These are phyloP conservation scores for Lasioglossum oenotherae DNA, from an alignment of 2,888 invertebrate species.

Conservation along the genomic window DNA sequence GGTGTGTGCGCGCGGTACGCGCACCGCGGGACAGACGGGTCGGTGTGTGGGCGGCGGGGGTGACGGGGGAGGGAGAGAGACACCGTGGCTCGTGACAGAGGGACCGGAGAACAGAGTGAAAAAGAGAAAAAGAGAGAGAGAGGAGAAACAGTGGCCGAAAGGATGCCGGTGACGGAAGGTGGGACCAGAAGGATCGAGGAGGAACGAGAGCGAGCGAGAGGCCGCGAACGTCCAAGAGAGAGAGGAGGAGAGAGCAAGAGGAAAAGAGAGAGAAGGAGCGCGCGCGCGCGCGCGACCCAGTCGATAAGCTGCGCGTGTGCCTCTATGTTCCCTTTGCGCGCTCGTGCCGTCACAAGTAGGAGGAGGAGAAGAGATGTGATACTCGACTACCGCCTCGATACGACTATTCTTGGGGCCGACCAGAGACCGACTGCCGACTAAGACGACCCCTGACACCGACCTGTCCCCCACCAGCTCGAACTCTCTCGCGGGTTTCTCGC, in stretches of 20 bases:
- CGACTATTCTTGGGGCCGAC: constrained; percentile 83
- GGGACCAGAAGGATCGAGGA: constrained; percentile 3
- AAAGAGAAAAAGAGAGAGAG: neutral
- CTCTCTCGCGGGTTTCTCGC: constrained; percentile 81
- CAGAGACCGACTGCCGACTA: constrained; percentile 83
- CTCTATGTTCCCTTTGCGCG: constrained; percentile 44
- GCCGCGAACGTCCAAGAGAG: neutral
- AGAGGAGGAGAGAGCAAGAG: constrained; percentile 1
- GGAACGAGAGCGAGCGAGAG: constrained; percentile 25
- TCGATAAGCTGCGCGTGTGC: constrained; percentile 59
- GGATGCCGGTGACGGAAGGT: constrained; percentile 2
- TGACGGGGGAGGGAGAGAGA: constrained; percentile 7
- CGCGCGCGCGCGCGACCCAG: constrained; percentile 50
- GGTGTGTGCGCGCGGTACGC: constrained; percentile 46
- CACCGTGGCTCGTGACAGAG: neutral
- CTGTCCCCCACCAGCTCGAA: constrained; percentile 75
- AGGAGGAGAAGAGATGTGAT: constrained; percentile 70
- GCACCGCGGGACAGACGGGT: constrained; percentile 28
- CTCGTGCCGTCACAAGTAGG: constrained; percentile 60
- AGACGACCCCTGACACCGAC: constrained; percentile 84
- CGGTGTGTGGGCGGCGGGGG: constrained; percentile 29
- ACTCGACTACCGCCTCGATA: constrained; percentile 75
- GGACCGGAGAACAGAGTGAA: neutral
- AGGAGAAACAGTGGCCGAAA: constrained; percentile 1
- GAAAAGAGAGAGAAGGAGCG: constrained; percentile 7